These are phyloP conservation scores for Acestrorhynchus altus DNA, from an alignment of 2,797 vertebrate species.

Conservation along the genomic window DNA sequence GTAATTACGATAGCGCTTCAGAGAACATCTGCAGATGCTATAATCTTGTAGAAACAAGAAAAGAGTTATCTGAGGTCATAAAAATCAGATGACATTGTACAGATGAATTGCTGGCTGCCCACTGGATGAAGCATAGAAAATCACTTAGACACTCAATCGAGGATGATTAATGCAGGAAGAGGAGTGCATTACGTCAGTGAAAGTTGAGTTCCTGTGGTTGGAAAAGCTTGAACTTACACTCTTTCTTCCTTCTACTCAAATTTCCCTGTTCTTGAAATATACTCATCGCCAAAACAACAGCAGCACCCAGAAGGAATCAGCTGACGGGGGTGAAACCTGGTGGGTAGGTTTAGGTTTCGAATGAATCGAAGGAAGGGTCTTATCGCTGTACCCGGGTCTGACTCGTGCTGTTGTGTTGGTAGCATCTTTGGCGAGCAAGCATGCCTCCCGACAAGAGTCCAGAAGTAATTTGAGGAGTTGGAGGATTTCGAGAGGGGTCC, in stretches of 20 bases:
- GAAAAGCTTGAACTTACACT: background rate
- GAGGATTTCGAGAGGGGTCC: too few relatives aligned
- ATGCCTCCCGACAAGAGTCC: too few relatives aligned
- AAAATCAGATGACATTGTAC: constrained; percentile 3
- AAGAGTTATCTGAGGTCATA: background rate
- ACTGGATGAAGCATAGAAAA: constrained; percentile 14
- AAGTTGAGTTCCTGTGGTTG: background rate
- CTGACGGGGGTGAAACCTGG: too few relatives aligned
- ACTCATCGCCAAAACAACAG: too few relatives aligned
- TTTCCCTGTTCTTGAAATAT: background rate
- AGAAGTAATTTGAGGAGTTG: too few relatives aligned
- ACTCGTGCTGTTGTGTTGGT: too few relatives aligned
- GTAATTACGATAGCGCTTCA: background rate
- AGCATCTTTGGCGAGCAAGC: too few relatives aligned
- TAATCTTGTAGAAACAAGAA: background rate
- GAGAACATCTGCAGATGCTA: background rate
- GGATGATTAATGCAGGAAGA: background rate
- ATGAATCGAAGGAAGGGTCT: too few relatives aligned
- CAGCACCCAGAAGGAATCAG: too few relatives aligned
- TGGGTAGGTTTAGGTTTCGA: too few relatives aligned
- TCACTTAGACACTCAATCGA: constrained; percentile 1
- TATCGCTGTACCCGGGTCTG: too few relatives aligned
- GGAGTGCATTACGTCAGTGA: background rate
- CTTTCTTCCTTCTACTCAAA: background rate
- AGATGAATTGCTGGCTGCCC: background rate